These are phyloP conservation scores for Hydrocynus forskahlii DNA, from an alignment of 2,797 vertebrate genomes.

Conservation along the genomic window DNA sequence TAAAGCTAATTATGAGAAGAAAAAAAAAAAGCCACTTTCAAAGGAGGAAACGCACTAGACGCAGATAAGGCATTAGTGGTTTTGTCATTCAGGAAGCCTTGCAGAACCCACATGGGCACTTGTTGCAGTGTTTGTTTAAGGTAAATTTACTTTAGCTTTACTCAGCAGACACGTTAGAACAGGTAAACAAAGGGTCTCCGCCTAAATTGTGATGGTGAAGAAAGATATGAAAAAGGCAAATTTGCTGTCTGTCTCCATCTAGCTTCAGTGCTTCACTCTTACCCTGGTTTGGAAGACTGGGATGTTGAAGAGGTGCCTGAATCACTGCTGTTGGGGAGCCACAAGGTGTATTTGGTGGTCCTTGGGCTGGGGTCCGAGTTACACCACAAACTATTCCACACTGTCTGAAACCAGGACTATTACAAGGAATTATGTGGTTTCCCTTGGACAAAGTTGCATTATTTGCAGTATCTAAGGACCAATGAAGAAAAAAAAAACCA, in stretches of 20 bases:
- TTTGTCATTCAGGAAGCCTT: conserved; percentile 46
- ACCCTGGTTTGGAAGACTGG: conserved; percentile 38
- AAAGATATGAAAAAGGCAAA: not conserved
- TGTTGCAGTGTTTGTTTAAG: conserved; percentile 10
- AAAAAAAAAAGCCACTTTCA: conserved; percentile 45
- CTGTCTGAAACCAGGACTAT: not conserved
- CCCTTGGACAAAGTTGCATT: not conserved
- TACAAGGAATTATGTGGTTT: not conserved
- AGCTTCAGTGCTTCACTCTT: conserved; percentile 13
- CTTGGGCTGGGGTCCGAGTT: not conserved
- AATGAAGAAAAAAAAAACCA: not conserved
- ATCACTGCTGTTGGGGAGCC: conserved; percentile 7
- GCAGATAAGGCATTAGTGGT: conserved; percentile 50
- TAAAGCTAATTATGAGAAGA: conserved; percentile 38
- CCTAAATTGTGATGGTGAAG: too few relatives aligned
- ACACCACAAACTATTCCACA: not conserved
- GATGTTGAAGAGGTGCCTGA: conserved; percentile 7
- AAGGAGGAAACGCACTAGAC: conserved; percentile 49
- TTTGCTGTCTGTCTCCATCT: not conserved
- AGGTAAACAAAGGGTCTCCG: not conserved
- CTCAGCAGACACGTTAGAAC: not conserved
- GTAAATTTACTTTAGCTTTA: conserved; percentile 14
- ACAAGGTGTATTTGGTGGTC: conserved; percentile 28
- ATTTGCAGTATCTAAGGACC: not conserved
- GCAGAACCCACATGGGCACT: conserved; percentile 43